These are phyloP conservation scores for Umimayanthus kanabou DNA, from an alignment of 92 coral and sea anemone species.

Conservation along the genomic window DNA sequence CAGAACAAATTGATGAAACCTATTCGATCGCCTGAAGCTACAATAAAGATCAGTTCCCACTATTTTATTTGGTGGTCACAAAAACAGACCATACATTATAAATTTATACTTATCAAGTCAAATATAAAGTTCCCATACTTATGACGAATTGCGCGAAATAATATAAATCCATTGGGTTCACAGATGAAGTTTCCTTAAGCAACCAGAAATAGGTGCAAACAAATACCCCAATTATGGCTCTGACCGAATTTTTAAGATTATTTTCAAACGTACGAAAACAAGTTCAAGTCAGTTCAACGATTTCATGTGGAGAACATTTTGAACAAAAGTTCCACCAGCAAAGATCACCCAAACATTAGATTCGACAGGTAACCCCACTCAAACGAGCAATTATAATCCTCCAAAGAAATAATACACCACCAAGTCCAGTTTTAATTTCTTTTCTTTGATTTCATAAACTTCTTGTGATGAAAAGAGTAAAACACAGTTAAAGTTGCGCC, in stretches of 20 bases:
- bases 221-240: background rate
- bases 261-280: background rate
- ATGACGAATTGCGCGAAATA: no score
- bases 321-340: slow-evolving; percentile 19
- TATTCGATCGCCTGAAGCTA: background rate
- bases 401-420: background rate
- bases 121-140: background rate
- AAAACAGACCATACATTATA: background rate
- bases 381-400: background rate
- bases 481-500: background rate
- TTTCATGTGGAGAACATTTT: background rate
- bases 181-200: background rate
- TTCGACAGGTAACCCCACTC: slow-evolving; percentile 23
- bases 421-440: background rate
- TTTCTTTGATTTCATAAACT: background rate
- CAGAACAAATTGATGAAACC: no score
- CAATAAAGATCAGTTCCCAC: background rate
- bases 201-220: background rate
- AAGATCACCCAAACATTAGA: background rate
- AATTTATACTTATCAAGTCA: background rate
- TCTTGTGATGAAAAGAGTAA: background rate
- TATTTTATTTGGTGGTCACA: background rate
- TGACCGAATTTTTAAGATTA: no score
- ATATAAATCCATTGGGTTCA: no score
- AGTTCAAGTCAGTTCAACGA: background rate